phyloP scores from a whole-genome alignment of 2,888 invertebrate genomes.

The Amiota mariae region DNA sequence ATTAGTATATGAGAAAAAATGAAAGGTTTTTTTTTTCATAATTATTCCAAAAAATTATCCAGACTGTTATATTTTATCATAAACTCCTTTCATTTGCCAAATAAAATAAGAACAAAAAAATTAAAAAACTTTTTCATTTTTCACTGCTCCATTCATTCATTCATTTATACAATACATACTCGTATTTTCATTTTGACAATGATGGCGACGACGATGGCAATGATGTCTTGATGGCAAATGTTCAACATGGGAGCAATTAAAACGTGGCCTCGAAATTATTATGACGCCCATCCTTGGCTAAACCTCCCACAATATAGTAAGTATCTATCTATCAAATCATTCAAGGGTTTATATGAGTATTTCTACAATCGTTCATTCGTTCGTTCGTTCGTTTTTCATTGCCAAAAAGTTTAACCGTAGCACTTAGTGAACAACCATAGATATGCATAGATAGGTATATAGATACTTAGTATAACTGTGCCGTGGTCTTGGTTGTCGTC shows the following conservation, averaged over 20 bases:
- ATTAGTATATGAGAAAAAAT: background rate
- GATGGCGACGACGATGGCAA: background rate
- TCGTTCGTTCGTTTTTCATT: no score
- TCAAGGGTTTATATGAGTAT: background rate
- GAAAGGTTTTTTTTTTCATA: no score
- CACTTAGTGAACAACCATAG: background rate
- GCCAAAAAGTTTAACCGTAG: background rate
- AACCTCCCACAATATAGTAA: background rate
- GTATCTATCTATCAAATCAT: background rate
- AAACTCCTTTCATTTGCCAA: no score
- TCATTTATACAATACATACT: no score
- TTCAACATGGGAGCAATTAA: constrained; percentile 70
- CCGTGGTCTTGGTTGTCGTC: background rate
- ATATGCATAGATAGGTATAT: constrained; percentile 6
- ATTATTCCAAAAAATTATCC: no score
- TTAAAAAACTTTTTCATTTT: background rate
- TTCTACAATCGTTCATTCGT: no score
- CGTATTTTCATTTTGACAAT: no score
- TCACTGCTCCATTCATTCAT: background rate
- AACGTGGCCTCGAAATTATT: constrained; percentile 65
- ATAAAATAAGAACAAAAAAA: no score
- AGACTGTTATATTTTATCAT: no score
- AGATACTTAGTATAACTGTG: constrained; percentile 11
- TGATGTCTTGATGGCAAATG: constrained; percentile 48
- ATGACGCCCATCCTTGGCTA: constrained; percentile 33